Evolutionary conservation across 2,888 invertebrate genomes (phyloP), one percentile per base, ranked within the genome.

Genomic region (Scotopteryx bipunctaria): DNA sequence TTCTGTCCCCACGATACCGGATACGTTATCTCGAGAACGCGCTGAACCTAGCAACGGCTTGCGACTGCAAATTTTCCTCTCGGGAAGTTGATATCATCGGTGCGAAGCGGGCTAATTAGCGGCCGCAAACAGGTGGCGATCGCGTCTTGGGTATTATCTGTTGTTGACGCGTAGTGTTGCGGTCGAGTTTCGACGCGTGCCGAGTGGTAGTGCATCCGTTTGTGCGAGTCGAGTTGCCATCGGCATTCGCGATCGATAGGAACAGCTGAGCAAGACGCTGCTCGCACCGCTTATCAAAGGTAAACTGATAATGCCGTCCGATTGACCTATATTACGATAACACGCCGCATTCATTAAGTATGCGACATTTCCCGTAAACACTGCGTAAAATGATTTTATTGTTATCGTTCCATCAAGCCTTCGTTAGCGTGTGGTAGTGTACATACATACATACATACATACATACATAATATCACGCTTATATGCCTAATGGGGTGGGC

Each of bases 261-360:
- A 81, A 81, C 85, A 83, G 83, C 85, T 85, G 84, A 78, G 56
- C 77, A 76, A 67, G 68, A 69, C 64, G 66, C 65, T 76, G 65
- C 66, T 75, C 73, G 75, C 73, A 75, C 71, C 59, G 64, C 68
- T 72, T 78, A 73, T 77, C 71, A 64, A 70, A 85, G 84, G 85
- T 86, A 81, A 63, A 63, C 61, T 64, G 66, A 71, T 70, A 66
- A 65, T 63, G 59, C 55, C 54, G 59, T 63, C 63, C 61, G 60
- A 59, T 61, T 72, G 73, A 73, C 75, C 74, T 65, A 69, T 66
- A 69, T 69, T 55, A 63, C 55, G 50, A 41, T 50, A 27, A 48
- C 51, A 29, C 44, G 32, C 44, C 44, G 49, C 29, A 29, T 40
- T 48, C 52, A 45, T 51, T 56, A 54, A 44, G 47, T 56, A 57